Evolutionary conservation across 2,797 vertebrate genomes (phyloP).

Genomic region (Falco concolor): DNA sequence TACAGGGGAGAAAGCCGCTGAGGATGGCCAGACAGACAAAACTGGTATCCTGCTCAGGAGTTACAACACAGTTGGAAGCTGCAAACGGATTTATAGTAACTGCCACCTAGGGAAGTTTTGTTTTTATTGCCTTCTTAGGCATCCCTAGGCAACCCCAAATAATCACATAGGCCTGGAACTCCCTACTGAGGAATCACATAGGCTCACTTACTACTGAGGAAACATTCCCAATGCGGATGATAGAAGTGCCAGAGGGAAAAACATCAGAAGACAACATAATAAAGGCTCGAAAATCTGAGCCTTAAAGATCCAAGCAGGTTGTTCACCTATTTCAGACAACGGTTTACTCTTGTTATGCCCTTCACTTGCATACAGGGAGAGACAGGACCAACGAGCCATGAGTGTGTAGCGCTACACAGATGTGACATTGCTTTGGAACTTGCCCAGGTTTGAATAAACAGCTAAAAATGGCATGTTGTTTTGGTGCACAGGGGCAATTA

Average conservation of each 20-base stretch:
- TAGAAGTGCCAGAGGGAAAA: background rate
- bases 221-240: background rate
- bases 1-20: background rate
- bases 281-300: background rate
- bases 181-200: background rate
- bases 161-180: background rate
- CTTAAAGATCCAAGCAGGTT: background rate
- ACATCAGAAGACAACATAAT: background rate
- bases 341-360: background rate
- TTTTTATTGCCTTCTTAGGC: background rate
- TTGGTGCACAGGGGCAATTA: background rate
- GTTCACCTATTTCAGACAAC: background rate
- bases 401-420: background rate
- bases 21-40: background rate
- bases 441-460: background rate
- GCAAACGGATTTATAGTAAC: background rate
- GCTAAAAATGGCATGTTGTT: background rate
- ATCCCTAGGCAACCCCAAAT: background rate
- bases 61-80: background rate
- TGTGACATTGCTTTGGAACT: background rate
- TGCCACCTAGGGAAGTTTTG: background rate
- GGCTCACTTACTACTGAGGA: background rate
- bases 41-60: background rate
- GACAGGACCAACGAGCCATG: background rate
- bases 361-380: background rate